Conservation (phyloP, 1,140 invertebrate genomes). For the Cotesia glomerata region DNA sequence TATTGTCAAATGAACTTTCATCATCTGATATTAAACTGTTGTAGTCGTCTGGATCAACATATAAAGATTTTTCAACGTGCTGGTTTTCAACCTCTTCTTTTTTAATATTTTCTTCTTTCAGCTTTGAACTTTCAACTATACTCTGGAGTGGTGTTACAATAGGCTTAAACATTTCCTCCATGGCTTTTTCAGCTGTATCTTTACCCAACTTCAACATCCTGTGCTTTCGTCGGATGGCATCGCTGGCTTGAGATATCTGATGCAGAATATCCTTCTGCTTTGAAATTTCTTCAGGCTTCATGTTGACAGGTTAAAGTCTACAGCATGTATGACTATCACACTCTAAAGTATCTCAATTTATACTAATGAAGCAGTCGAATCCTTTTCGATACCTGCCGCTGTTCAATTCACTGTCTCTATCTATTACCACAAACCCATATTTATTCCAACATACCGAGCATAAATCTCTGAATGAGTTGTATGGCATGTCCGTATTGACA, state of each 20-base stretch:
- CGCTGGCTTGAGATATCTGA: conserved; percentile 31
- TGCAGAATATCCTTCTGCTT: conserved; percentile 20
- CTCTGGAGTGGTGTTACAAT: not conserved
- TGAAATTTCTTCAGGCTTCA: conserved; percentile 8
- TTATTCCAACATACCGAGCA: conserved; percentile 1
- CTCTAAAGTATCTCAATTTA: conserved; percentile 3
- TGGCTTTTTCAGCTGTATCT: conserved; percentile 11
- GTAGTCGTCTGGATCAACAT: no score
- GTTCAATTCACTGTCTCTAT: conserved; percentile 38
- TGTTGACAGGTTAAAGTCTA: not conserved
- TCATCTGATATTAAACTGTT: no score
- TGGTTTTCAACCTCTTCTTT: no score
- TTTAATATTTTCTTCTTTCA: no score
- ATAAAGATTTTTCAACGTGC: no score
- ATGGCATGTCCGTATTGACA: conserved; percentile 12
- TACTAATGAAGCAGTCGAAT: conserved; percentile 21
- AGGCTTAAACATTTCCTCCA: conserved; percentile 23
- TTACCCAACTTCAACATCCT: conserved; percentile 11
- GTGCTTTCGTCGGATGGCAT: conserved; percentile 34
- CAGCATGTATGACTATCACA: not conserved
- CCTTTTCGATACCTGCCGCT: not conserved
- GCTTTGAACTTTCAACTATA: no score
- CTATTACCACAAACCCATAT: conserved; percentile 9
- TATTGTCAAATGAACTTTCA: no score
- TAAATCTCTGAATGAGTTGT: not conserved